phyloP scores from a whole-genome alignment of 2,888 invertebrate genomes.

The Dexiosoma caninum region DNA sequence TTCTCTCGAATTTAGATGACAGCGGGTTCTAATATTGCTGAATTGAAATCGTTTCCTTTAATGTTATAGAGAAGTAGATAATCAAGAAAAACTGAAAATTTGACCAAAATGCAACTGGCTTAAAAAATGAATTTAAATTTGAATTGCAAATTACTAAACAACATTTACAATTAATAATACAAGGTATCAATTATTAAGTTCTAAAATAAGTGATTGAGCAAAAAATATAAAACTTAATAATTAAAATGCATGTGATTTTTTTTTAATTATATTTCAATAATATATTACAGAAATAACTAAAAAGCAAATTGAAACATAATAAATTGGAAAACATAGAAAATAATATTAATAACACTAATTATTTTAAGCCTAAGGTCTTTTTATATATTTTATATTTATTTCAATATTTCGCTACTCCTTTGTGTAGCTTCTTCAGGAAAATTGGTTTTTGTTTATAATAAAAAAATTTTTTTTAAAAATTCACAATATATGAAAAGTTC shows the following conservation, averaged over 20 bases:
- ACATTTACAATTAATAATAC: neutral
- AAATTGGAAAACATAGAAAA: too few species aligned
- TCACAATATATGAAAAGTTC: too few species aligned
- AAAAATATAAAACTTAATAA: conserved; percentile 8
- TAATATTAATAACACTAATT: too few species aligned
- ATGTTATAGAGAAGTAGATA: too few species aligned
- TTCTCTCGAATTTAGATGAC: neutral
- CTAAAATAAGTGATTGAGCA: conserved; percentile 39
- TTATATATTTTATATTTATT: too few species aligned
- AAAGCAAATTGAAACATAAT: neutral
- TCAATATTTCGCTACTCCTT: too few species aligned
- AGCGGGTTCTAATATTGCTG: neutral
- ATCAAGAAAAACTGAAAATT: neutral
- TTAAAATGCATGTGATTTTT: conserved; percentile 56
- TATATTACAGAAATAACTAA: neutral
- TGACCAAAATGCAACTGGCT: neutral
- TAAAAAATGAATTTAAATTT: neutral
- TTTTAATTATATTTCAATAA: conserved; percentile 21
- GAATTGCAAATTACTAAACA: neutral
- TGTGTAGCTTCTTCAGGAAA: too few species aligned
- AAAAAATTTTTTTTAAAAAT: too few species aligned
- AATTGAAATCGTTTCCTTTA: neutral
- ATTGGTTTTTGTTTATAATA: too few species aligned
- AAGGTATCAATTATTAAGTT: conserved; percentile 53
- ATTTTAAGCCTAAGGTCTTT: too few species aligned